Conservation (phyloP, 2,797 vertebrate genomes). For the Rhinoraja longicauda region DNA sequence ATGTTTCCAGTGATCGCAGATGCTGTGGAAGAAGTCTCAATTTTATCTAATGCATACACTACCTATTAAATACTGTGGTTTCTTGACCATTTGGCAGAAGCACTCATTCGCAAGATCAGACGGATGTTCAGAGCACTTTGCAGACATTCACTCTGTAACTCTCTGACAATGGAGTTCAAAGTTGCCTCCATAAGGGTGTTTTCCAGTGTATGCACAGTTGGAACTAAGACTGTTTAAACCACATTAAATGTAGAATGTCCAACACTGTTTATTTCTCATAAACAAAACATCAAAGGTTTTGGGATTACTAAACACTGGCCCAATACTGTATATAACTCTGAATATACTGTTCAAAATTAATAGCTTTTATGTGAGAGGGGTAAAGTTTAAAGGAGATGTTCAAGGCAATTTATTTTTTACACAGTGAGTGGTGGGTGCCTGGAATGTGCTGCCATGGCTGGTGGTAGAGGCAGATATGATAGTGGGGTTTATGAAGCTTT, state of each 20-base stretch:
- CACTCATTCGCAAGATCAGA: not conserved
- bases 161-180: not conserved
- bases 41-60: slow-evolving; percentile 15
- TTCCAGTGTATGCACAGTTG: not conserved
- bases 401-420: no score
- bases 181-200: not conserved
- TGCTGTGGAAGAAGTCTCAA: not conserved
- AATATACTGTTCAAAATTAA: not conserved
- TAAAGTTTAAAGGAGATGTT: no score
- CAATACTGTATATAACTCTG: not conserved
- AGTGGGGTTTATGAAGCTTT: no score
- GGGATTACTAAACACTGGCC: not conserved
- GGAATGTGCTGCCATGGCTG: no score
- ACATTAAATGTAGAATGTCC: not conserved
- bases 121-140: slow-evolving; percentile 29
- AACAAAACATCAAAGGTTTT: slow-evolving; percentile 15
- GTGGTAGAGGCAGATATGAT: no score
- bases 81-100: slow-evolving; percentile 18
- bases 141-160: not conserved
- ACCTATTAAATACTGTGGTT: not conserved
- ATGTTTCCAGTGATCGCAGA: not conserved
- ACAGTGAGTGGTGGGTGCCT: no score
- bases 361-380: not conserved
- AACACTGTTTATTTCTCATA: slow-evolving; percentile 20
- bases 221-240: slow-evolving; percentile 11